These are phyloP conservation scores for Troides helena DNA, from an alignment of 2,888 invertebrate genomes.

Conservation along the genomic window DNA sequence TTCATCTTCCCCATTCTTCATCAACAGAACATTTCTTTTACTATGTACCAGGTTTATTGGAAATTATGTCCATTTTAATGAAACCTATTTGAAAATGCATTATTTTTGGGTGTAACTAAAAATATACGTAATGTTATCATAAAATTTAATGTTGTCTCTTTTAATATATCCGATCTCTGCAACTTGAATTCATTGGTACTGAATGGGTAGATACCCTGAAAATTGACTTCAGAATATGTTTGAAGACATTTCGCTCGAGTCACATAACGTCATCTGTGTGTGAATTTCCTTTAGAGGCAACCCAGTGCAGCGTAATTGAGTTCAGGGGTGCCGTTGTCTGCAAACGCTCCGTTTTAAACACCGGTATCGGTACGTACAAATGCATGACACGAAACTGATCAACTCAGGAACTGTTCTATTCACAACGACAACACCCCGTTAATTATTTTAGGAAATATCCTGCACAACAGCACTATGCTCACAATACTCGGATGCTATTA, in stretches of 20 bases:
- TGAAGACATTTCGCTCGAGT: slow-evolving; percentile 8
- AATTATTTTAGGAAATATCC: not conserved
- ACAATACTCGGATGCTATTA: no score
- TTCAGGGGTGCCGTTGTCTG: slow-evolving; percentile 49
- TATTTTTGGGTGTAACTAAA: not conserved
- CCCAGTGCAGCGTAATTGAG: slow-evolving; percentile 49
- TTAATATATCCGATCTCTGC: not conserved
- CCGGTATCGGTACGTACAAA: slow-evolving; percentile 19
- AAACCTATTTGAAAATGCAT: no score
- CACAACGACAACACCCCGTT: not conserved
- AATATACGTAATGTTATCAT: not conserved
- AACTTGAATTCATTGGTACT: not conserved
- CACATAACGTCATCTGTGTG: slow-evolving; percentile 29
- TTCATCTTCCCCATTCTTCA: no score
- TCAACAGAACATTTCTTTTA: no score
- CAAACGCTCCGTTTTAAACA: slow-evolving; percentile 27
- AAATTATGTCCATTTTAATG: no score
- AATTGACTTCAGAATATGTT: not conserved
- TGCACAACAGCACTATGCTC: no score
- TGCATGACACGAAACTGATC: slow-evolving; percentile 15
- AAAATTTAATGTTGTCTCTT: not conserved
- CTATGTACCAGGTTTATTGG: no score
- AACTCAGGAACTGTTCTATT: slow-evolving; percentile 4
- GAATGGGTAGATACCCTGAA: slow-evolving; percentile 1
- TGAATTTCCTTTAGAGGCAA: slow-evolving; percentile 37